These are phyloP conservation scores for Corticium candelabrum DNA, from an alignment of 37 sponge, comb jelly and placozoan species.

Conservation along the genomic window DNA sequence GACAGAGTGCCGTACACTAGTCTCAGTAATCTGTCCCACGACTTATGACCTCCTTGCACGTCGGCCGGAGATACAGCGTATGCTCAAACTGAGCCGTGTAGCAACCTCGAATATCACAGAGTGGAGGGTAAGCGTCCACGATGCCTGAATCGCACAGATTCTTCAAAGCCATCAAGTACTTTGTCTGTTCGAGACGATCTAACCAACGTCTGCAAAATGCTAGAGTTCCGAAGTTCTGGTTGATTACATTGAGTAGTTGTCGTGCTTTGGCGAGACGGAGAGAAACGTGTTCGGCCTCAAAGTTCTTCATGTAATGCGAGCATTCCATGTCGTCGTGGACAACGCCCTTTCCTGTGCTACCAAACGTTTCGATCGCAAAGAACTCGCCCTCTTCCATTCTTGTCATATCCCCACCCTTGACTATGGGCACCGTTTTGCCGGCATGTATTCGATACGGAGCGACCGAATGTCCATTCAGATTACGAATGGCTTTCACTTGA, in stretches of 20 bases:
- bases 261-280: constrained; percentile 75
- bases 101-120: constrained; percentile 84
- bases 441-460: constrained; percentile 88
- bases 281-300: constrained; percentile 83
- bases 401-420: constrained; percentile 82
- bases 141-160: constrained; percentile 87
- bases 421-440: constrained; percentile 98
- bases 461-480: constrained; percentile 55
- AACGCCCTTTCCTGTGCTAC: constrained; percentile 85
- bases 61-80: constrained; percentile 86
- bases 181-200: constrained; percentile 82
- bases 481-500: constrained; percentile 42
- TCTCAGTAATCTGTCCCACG: constrained; percentile 84
- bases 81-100: constrained; percentile 99
- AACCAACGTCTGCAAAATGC: constrained; percentile 96
- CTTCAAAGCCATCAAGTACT: constrained; percentile 88
- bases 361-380: constrained; percentile 98
- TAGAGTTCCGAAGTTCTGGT: constrained; percentile 91
- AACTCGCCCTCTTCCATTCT: constrained; percentile 98
- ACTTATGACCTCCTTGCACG: constrained; percentile 93
- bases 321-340: constrained; percentile 99
- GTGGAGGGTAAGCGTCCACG: constrained; percentile 88
- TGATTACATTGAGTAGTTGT: constrained; percentile 70
- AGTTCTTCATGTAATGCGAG: constrained; percentile 99
- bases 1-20: too few relatives aligned